Base-by-base conservation (phyloP, 2,888 invertebrate species). In the Dicroscelio sp. region DNA sequence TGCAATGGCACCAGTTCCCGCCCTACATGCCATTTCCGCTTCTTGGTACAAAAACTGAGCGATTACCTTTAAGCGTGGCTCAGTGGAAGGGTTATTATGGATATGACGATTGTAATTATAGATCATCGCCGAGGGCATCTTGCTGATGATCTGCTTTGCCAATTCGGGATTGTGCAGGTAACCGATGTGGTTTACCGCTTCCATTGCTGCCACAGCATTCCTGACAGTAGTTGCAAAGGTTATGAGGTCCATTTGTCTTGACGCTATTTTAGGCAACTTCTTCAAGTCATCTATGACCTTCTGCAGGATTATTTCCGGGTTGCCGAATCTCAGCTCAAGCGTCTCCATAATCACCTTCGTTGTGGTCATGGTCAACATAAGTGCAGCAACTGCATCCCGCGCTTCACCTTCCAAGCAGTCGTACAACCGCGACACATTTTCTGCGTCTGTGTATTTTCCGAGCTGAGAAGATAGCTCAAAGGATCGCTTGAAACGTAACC, bases 381-480 rank as follows among this genome's bases (percentile, higher is more conserved):
- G 27, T 1, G 43, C 25, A 1, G 75, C 48, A 0, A 87, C 89
- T 0, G 91, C 79, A 17, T 90, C 89, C 31, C 58, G 82, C 8
- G 87, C 87, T 38, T 84, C 43, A 6, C 84, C 84, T 17, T 58
- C 0, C 20, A 89, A 65, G 31, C 84, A 69, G 14, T 60, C n/a
- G 27, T 63, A 48, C 14, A 87, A 43, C 0, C 91, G 84, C 14
- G 75, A 12, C 14, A 71, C 30, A 30, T 91, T 91, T 48, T 91
- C 84, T 10, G 48, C 71, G 20, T 91, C 91, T 0, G 86, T 31
- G 55, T 90, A 91, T 1, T 65, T 60, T 2, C 89, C 89, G 1
- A 71, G 17, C 12, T 84, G 65, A 6, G 89, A 86, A 10, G 91
- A 78, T 12, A 69, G 12, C 0, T 89, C 84, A n/a, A 89, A 91